Conservation (phyloP, 2,797 vertebrate genomes). For the Euthynnus affinis region DNA sequence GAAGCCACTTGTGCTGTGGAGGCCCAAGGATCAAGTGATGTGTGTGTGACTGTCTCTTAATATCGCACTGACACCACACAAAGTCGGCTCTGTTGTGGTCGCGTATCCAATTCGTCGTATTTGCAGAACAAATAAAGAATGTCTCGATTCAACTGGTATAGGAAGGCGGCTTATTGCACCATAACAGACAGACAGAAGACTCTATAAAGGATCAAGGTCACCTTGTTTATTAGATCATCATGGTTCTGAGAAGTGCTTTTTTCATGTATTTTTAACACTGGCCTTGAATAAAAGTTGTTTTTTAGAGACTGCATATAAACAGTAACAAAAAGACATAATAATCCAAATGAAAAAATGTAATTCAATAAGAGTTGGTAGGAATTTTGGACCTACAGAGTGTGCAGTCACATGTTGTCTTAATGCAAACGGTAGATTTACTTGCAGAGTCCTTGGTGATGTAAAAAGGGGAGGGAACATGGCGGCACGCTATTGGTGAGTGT, state of each 20-base stretch:
- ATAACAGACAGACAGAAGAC: conserved; percentile 32
- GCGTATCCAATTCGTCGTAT: conserved; percentile 55
- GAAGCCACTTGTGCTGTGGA: conserved; percentile 70
- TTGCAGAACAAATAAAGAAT: conserved; percentile 68
- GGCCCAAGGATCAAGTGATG: conserved; percentile 78
- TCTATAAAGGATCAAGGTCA: conserved; percentile 38
- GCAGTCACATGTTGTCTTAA: not conserved
- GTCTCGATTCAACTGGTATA: conserved; percentile 43
- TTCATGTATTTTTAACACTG: conserved; percentile 18
- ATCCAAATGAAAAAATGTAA: not conserved
- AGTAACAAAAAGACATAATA: not conserved
- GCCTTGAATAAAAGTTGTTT: not conserved
- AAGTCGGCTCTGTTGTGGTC: conserved; percentile 59
- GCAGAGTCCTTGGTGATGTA: conserved; percentile 8
- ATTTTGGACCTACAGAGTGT: not conserved
- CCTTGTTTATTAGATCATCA: conserved; percentile 34
- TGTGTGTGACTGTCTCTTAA: conserved; percentile 76
- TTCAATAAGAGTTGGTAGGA: not conserved
- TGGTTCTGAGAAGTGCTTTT: conserved; percentile 21
- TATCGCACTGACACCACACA: conserved; percentile 72
- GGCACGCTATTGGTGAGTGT: not conserved
- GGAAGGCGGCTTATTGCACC: conserved; percentile 39
- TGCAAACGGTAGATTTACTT: conserved; percentile 19
- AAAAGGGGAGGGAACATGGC: conserved; percentile 10
- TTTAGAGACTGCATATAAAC: not conserved